Evolutionary conservation across 2,888 invertebrate genomes (phyloP).

Genomic region (Leucophenga maculata): DNA sequence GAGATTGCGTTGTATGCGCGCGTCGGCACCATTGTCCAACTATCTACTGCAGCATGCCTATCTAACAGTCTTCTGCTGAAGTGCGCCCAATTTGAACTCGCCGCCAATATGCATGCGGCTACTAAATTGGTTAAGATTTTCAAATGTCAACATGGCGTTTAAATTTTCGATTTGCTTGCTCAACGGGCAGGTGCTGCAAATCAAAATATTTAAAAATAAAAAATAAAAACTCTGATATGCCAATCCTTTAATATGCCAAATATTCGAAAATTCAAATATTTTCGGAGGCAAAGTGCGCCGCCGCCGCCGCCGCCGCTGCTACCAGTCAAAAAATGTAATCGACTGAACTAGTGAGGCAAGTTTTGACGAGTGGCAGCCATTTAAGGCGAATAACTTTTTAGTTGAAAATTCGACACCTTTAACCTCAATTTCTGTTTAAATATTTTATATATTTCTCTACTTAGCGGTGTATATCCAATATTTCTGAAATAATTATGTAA

Average conservation of each 20-base stretch:
- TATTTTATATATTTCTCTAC: slow-evolving; percentile 34
- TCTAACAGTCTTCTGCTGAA: too few species aligned
- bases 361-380: too few species aligned
- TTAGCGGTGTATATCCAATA: slow-evolving; percentile 34
- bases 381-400: not conserved
- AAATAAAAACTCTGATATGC: slow-evolving; percentile 2
- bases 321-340: too few species aligned
- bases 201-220: slow-evolving; percentile 6
- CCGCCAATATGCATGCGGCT: too few species aligned
- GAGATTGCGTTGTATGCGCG: not conserved
- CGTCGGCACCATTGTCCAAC: not conserved
- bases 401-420: slow-evolving; percentile 26
- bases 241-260: slow-evolving; percentile 27
- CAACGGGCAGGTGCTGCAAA: slow-evolving; percentile 3
- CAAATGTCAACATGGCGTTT: not conserved
- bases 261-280: slow-evolving; percentile 17
- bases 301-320: too few species aligned
- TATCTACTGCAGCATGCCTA: slow-evolving; percentile 31
- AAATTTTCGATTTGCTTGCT: slow-evolving; percentile 41
- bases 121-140: not conserved
- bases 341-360: too few species aligned
- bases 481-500: slow-evolving; percentile 59
- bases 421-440: slow-evolving; percentile 20
- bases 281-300: slow-evolving; percentile 3
- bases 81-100: too few species aligned